A percentile compares a stretch with the other conserved stretches of the same genome.
These are phyloP conservation scores for Caranx ignobilis DNA, from an alignment of 2,113 vertebrate genomes.

Conservation along the genomic window DNA sequence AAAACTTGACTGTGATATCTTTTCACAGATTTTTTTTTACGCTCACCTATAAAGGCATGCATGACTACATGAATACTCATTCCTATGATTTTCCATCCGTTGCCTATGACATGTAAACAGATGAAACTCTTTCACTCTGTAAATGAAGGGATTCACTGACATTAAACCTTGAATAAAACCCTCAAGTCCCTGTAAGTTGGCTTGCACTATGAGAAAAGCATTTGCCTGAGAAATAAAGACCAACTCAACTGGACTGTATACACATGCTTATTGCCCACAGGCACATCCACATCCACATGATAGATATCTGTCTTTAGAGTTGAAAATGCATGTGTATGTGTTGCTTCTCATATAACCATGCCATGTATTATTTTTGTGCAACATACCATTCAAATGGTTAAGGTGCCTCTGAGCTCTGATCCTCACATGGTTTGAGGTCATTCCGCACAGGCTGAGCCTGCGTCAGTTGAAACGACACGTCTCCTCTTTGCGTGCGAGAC, in stretches of 20 bases:
- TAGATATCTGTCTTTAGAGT: conserved; percentile 20
- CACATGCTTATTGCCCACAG: conserved; percentile 16
- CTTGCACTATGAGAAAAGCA: conserved; percentile 19
- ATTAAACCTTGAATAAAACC: conserved; percentile 15
- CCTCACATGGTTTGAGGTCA: conserved; percentile 27
- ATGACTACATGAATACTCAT: not conserved
- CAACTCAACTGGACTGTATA: conserved; percentile 29
- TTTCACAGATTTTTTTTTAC: not conserved
- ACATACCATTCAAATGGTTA: conserved; percentile 12
- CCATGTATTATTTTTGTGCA: not conserved
- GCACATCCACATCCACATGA: conserved; percentile 25
- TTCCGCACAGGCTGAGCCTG: not conserved
- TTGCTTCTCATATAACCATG: conserved; percentile 6
- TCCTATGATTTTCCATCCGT: not conserved
- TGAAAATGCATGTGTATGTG: not conserved
- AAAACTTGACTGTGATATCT: not conserved
- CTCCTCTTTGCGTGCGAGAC: conserved; percentile 9
- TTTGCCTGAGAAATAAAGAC: conserved; percentile 23
- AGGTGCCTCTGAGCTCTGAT: conserved; percentile 13
- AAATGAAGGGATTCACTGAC: conserved; percentile 4
- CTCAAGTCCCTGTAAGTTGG: not conserved
- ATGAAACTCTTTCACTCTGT: conserved; percentile 9
- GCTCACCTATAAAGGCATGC: not conserved
- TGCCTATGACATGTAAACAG: not conserved
- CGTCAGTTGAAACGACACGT: conserved; percentile 26